Conservation (phyloP, 92 coral and sea anemone genomes). For the Phenganax subtilis region DNA sequence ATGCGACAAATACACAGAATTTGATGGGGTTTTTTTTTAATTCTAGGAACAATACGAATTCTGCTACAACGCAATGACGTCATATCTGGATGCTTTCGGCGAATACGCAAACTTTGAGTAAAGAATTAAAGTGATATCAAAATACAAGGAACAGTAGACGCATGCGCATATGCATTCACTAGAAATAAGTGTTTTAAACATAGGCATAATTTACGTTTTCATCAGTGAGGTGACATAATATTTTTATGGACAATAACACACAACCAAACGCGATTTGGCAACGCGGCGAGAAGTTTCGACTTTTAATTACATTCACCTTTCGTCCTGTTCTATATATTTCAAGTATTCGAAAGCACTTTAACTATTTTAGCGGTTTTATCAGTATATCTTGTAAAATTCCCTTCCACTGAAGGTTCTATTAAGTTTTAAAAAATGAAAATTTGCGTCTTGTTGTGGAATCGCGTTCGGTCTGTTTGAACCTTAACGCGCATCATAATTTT, state of each 20-base stretch:
- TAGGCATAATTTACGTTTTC: neutral
- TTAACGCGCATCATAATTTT: too few relatives aligned
- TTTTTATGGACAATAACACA: neutral
- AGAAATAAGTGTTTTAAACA: neutral
- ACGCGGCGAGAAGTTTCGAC: too few relatives aligned
- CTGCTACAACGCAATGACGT: neutral
- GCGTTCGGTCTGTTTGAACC: too few relatives aligned
- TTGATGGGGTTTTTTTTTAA: neutral
- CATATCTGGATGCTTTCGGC: neutral
- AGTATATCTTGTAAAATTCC: too few relatives aligned
- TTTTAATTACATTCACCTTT: too few relatives aligned
- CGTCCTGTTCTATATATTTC: too few relatives aligned
- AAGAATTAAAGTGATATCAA: neutral
- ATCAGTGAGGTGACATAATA: neutral
- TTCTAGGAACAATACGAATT: neutral
- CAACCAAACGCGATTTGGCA: too few relatives aligned
- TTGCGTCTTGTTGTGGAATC: too few relatives aligned
- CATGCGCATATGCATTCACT: neutral
- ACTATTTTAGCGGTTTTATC: too few relatives aligned
- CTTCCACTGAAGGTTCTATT: too few relatives aligned
- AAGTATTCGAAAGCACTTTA: too few relatives aligned
- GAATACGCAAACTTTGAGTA: conserved; percentile 2
- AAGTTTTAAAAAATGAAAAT: too few relatives aligned
- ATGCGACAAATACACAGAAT: neutral
- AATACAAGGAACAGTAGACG: neutral